A percentile compares a stretch with the other conserved stretches of the same genome.
Conservation (phyloP, 2,797 vertebrate genomes). For the Neosalanx taihuensis region DNA sequence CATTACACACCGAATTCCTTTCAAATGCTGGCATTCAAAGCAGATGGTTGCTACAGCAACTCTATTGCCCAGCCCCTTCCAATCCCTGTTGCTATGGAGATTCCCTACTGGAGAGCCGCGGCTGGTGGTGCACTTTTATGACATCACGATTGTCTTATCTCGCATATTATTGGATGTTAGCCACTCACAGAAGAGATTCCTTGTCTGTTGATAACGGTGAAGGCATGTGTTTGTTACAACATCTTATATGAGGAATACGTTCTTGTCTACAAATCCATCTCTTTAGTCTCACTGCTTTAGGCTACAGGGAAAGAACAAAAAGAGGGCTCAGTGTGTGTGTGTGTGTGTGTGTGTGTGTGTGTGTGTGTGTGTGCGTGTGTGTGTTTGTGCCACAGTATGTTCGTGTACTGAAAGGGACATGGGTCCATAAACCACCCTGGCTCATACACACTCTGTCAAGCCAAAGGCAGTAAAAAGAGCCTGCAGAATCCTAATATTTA, state of each 20-base stretch:
- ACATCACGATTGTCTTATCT: slow-evolving; percentile 36
- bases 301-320: neutral
- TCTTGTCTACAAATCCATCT: neutral
- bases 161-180: slow-evolving; percentile 10
- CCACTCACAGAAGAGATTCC: neutral
- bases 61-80: slow-evolving; percentile 27
- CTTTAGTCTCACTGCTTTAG: neutral
- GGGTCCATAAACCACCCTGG: slow-evolving; percentile 55
- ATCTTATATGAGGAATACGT: neutral
- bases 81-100: slow-evolving; percentile 62
- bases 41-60: slow-evolving; percentile 18
- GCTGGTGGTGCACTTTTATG: slow-evolving; percentile 42
- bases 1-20: neutral
- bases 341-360: slow-evolving; percentile 3
- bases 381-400: neutral
- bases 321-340: slow-evolving; percentile 2
- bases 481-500: slow-evolving; percentile 71
- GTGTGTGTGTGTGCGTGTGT: neutral
- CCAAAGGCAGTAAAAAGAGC: slow-evolving; percentile 46
- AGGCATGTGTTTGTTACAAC: neutral
- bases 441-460: slow-evolving; percentile 59
- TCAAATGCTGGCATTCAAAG: slow-evolving; percentile 6
- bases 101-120: slow-evolving; percentile 34
- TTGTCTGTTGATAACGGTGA: neutral
- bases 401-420: neutral